Evolutionary conservation across 2,113 vertebrate genomes (phyloP), one percentile per base, ranked within the genome.

Genomic region (Rhinoptilus africanus): DNA sequence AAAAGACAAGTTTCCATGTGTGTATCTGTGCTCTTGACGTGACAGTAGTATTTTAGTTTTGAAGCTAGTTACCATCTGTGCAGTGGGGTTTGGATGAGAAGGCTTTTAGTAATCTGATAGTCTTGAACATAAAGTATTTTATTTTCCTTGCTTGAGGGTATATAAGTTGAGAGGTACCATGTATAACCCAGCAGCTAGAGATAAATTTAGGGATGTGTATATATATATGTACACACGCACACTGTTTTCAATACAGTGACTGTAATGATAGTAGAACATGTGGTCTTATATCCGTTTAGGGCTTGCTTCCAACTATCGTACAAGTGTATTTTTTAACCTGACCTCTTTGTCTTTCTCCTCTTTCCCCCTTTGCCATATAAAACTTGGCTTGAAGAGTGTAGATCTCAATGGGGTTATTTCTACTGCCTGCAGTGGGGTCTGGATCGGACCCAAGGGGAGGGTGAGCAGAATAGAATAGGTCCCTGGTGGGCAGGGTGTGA

Each of bases 151-250:
- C 88, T 63, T 12, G 67, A 54, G 77, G 82, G 48, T 77, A 59
- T 85, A 12, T 63, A 92, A 89, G 78, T 78, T 86, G 90, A 73
- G 71, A 43, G 43, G 39, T 48, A 2, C 71, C 32, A 27, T 8
- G 9, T 63, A 75, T 63, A 89, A 51, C 34, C 19, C 3, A 48
- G 74, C n/a, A 51, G 66, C 35, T 34, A 32, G 48, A 48, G 89
- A 80, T 73, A 93, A 92, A 88, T 91, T 80, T 51, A 77, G 64
- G 43, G 37, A 2, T 32, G 6, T 17, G 9, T 56, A 16, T n/a
- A 39, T 27, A 5, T 60, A 1, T 59, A n/a, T 3, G 34, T 1
- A 5, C 1, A 2, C 43, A n/a, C 3, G 34, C 1, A 5, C 1
- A 2, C 43, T 91, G 8, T 78, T 94, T 85, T 89, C 41, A 63